Conservation (phyloP, 2,888 invertebrate genomes). For the Lydus trimaculatus region DNA sequence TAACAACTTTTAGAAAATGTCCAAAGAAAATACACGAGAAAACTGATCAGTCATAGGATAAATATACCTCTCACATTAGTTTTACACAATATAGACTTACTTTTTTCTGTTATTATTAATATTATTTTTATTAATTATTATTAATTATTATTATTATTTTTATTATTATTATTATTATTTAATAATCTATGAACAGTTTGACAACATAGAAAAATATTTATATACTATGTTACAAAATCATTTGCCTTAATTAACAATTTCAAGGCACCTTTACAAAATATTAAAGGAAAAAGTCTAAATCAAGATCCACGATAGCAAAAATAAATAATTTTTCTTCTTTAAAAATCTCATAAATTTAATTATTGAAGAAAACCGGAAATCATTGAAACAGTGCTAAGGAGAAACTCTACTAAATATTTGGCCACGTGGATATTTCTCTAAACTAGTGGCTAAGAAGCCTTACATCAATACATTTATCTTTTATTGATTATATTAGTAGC, state of each 20-base stretch:
- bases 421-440: constrained; percentile 58
- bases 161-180: too few relatives aligned
- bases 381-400: constrained; percentile 38
- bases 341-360: too few relatives aligned
- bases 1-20: constrained; percentile 53
- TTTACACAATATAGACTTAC: constrained; percentile 51
- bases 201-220: constrained; percentile 77
- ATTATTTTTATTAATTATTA: constrained; percentile 3
- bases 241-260: constrained; percentile 68
- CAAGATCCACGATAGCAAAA: constrained; percentile 48
- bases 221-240: constrained; percentile 74
- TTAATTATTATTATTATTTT: constrained; percentile 35
- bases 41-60: constrained; percentile 53
- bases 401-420: constrained; percentile 51
- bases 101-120: constrained; percentile 24
- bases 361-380: constrained; percentile 17
- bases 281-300: constrained; percentile 39
- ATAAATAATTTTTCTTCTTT: constrained; percentile 17
- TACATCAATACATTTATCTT: constrained; percentile 60
- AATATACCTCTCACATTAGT: constrained; percentile 57
- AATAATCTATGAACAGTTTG: constrained; percentile 60
- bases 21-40: constrained; percentile 49
- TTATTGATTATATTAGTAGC: constrained; percentile 46
- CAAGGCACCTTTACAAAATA: constrained; percentile 63
- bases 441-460: constrained; percentile 60